These are phyloP conservation scores for Agapornis roseicollis DNA, from an alignment of 2,113 vertebrate species.

Conservation along the genomic window DNA sequence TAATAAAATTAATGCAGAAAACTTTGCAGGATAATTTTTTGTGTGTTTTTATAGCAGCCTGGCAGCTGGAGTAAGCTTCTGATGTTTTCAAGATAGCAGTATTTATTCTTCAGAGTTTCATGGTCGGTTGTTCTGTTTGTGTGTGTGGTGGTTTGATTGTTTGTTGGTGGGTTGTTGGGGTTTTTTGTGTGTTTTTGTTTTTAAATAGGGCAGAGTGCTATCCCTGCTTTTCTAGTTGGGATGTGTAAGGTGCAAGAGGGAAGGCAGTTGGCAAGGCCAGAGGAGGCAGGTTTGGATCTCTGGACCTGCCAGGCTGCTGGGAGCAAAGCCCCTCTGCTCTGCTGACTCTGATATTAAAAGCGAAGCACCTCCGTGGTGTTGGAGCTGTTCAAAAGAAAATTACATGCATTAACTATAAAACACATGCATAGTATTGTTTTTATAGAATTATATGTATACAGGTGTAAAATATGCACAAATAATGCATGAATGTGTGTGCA, in stretches of 20 bases:
- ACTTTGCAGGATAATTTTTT: background rate
- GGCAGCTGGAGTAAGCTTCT: background rate
- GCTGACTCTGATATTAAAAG: background rate
- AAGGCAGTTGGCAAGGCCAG: background rate
- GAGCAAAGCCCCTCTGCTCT: background rate
- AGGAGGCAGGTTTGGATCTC: background rate
- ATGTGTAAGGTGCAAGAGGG: background rate
- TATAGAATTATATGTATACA: background rate
- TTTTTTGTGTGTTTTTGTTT: background rate
- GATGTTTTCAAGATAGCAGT: background rate
- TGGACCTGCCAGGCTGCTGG: background rate
- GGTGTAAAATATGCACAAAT: background rate
- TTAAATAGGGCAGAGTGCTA: background rate
- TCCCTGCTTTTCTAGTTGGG: background rate
- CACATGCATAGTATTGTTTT: rapidly evolving
- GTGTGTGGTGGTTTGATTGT: background rate
- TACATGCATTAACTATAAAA: background rate
- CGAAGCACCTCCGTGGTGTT: rapidly evolving
- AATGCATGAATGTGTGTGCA: rapidly evolving
- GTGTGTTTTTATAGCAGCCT: background rate
- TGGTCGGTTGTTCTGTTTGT: background rate
- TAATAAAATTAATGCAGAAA: background rate
- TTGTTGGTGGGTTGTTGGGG: background rate
- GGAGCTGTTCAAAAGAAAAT: background rate
- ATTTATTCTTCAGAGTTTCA: background rate